Base-by-base conservation (phyloP, 2,888 invertebrate genomes). In the Eubasilissa splendida region DNA sequence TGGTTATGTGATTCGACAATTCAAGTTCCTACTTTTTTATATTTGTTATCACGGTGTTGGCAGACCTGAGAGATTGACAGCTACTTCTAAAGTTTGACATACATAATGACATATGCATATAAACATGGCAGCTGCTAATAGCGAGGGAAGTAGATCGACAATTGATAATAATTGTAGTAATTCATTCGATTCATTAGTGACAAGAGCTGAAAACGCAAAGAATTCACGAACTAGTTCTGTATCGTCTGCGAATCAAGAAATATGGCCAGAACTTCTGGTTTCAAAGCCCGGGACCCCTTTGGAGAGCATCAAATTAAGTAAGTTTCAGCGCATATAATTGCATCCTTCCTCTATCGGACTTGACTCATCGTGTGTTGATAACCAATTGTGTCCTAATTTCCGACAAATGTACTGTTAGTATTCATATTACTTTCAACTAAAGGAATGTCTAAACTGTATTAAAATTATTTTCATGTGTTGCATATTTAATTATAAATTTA, bases 241-340 rank as follows among this genome's bases (percentile, higher is more conserved):
- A 22, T 78, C 83, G 9, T 81, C 83, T 22, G 11, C 63, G 9
- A 77, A 77, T 50, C 76, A 76, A 33, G 84, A 84, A 22, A 90
- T 88, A 87, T 91, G 91, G 91, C 91, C 91, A 85, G 90, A 90
- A 87, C 87, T 90, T 82, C 85, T 91, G 84, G 84, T 90, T 85
- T 88, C 90, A 76, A 88, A 87, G 85, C 90, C 90, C 33, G 87
- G 89, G 80, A 89, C 88, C 85, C 89, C 89, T 1, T 89, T 89
- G 85, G 90, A 87, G 84, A 89, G 88, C 85, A 88, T 87, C 85
- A 87, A 88, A 75, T 88, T 87, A 84, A 86, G 90, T 90, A 87
- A 90, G 90, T 81, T 89, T 85, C 53, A 42, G 66, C 75, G 33
- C 75, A 22, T 50, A 12, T 59, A 56, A 59, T 60, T 65, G 65